Conservation (phyloP, 2,797 vertebrate genomes). For the Sebastes paucispinis region DNA sequence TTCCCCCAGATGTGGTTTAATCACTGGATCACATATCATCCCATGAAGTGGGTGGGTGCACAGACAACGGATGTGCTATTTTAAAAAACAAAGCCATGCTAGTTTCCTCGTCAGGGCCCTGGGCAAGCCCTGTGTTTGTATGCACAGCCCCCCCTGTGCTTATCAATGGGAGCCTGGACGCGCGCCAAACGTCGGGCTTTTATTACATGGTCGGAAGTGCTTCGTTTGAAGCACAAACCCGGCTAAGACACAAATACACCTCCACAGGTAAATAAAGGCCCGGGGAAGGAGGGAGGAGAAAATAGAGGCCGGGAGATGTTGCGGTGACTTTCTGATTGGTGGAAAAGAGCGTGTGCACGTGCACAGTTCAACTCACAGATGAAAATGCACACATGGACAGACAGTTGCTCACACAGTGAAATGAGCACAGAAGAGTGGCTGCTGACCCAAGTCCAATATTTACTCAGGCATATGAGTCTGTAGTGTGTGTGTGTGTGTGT, state of each 20-base stretch:
- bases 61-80: constrained; percentile 25
- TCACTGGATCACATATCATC: constrained; percentile 26
- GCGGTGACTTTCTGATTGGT: constrained; percentile 1
- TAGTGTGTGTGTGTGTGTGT: constrained; percentile 33
- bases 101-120: constrained; percentile 29
- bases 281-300: background rate
- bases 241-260: constrained; percentile 55
- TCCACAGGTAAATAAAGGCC: constrained; percentile 65
- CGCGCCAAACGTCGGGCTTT: constrained; percentile 55
- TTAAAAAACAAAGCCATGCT: constrained; percentile 42
- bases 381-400: constrained; percentile 34
- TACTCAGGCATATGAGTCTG: constrained; percentile 70
- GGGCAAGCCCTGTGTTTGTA: constrained; percentile 39
- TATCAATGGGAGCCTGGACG: constrained; percentile 51
- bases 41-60: constrained; percentile 9
- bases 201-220: constrained; percentile 61
- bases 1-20: constrained; percentile 24
- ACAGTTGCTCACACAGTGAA: constrained; percentile 45
- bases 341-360: background rate
- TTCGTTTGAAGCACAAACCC: constrained; percentile 47
- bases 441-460: constrained; percentile 76
- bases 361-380: constrained; percentile 14
- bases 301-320: background rate
- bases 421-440: constrained; percentile 54
- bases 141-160: constrained; percentile 23